These are phyloP conservation scores for Ctenomys sociabilis DNA, from an alignment of 2,113 vertebrate genomes.

Conservation along the genomic window DNA sequence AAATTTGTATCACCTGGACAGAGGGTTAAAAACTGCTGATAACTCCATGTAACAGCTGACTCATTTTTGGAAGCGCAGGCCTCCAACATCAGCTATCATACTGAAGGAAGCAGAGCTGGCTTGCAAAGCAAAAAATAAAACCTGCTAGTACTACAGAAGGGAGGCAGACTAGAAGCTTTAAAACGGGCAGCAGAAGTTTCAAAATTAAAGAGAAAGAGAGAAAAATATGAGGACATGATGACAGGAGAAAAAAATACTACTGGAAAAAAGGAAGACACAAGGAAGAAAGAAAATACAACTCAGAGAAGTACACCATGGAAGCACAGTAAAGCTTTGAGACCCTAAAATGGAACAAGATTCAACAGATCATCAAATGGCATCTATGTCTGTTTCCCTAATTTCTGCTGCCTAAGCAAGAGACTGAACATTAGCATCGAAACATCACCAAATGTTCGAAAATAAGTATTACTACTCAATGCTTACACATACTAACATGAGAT, in stretches of 20 bases:
- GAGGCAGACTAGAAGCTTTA: conserved; percentile 54
- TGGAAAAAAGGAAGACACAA: conserved; percentile 32
- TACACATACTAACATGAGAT: conserved; percentile 9
- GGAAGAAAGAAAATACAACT: conserved; percentile 22
- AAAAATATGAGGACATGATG: conserved; percentile 1
- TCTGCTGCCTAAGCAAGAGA: conserved; percentile 1
- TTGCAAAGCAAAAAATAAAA: conserved; percentile 74
- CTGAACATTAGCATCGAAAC: not conserved
- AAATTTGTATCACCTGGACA: conserved; percentile 17
- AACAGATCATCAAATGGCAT: not conserved
- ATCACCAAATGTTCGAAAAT: not conserved
- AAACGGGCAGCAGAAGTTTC: conserved; percentile 64
- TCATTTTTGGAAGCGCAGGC: conserved; percentile 58
- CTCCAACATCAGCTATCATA: conserved; percentile 56
- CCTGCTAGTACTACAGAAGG: conserved; percentile 63
- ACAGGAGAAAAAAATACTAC: not conserved
- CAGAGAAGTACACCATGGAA: conserved; percentile 32
- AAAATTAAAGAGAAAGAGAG: conserved; percentile 68
- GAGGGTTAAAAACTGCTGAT: conserved; percentile 60
- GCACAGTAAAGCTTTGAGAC: not conserved
- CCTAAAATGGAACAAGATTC: conserved; percentile 2
- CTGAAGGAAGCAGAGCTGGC: conserved; percentile 62
- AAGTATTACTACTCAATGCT: not conserved
- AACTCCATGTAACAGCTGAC: conserved; percentile 57
- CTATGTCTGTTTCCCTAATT: not conserved